Evolutionary conservation across 2,888 invertebrate species (phyloP), one percentile per base, ranked within the genome.

Genomic region (Capitulum mitella): DNA sequence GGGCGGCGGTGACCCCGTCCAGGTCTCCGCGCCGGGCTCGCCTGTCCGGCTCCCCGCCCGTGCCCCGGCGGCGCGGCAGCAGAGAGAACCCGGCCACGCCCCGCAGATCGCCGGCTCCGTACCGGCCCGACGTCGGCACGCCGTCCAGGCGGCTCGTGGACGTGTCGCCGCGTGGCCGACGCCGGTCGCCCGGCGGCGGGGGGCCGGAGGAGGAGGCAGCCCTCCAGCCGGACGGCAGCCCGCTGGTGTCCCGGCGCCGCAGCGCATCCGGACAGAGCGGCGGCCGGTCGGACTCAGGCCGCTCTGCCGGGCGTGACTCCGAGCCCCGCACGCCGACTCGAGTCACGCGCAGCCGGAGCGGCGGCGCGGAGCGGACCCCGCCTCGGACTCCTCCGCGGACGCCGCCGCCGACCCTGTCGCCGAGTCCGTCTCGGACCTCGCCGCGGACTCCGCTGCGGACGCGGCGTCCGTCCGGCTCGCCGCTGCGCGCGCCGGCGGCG

Each of bases 191-290:
- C 37, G 81, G 77, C 46, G 32, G n/a, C 64, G 61, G 19, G 29
- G 32, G n/a, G n/a, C n/a, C n/a, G n/a, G n/a, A n/a, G n/a, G n/a
- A n/a, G n/a, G n/a, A n/a, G n/a, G n/a, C n/a, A n/a, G n/a, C n/a
- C n/a, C n/a, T n/a, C n/a, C n/a, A n/a, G n/a, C 0, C 95, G 94
- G 85, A 95, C 96, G 83, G 95, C 89, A 54, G 54, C 32, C 32
- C 61, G 10, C n/a, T 61, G 14, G 16, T 32, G 12, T 32, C 61
- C 32, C 61, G 61, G n/a, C 32, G 29, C 61, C 61, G 61, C 10
- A n/a, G n/a, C n/a, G n/a, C n/a, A n/a, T 32, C 32, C 32, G n/a
- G 32, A 6, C 32, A 32, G 16, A 12, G 29, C 32, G 5, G 6
- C 61, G 61, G 61, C 32, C 43, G 43, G 43, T 12, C 43, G 6